Evolutionary conservation across 1,140 invertebrate species (phyloP), one percentile per base, ranked within the genome.

Genomic region (Drosophila sulfurigaster): DNA sequence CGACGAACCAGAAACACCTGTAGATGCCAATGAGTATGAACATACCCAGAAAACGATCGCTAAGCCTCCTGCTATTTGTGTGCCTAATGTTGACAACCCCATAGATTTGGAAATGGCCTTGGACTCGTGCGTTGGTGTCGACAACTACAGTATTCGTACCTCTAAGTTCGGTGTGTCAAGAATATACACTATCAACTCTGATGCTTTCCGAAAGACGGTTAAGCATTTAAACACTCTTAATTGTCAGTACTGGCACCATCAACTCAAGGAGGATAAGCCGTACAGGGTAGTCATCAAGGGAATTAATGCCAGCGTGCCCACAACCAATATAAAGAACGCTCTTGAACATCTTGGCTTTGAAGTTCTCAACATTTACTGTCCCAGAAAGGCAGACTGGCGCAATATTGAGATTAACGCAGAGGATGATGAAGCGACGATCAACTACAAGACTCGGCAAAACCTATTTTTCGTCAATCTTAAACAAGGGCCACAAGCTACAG

Each of bases 241-340:
- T 30, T 71, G 56, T 4, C 20, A 51, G 48, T 75, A 57, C 41
- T 59, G 59, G 52, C 59, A 70, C 6, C 59, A 64, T 11, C 72
- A 75, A 15, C 58, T 75, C 0, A 70, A 64, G 48, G 52, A 70
- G 15, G 59, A 75, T 4, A 64, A 69, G 16, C 6, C 66, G 8
- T 64, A 38, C 54, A 64, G 20, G 32, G 66, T 58, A 6, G 59
- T 63, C 7, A 8, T 57, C 8, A 57, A 49, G 49, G 48, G 48
- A 59, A 59, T 67, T 1, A 35, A 74, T 62, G 16, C 63, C 11
- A 62, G 52, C 15, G 46, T 72, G 8, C 46, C 54, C 7, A 32
- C 30, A 32, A 32, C 30, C 30, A 32, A 32, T 7, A 32, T 32
- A 0, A 66, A 59, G 28, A 15, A 49, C 1, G 28, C 1, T 32